Evolutionary conservation across 30 jellyfish, hydroid and myxozoan genomes (phyloP), one percentile per base, ranked within the genome.

Genomic region (Aurelia sp.): DNA sequence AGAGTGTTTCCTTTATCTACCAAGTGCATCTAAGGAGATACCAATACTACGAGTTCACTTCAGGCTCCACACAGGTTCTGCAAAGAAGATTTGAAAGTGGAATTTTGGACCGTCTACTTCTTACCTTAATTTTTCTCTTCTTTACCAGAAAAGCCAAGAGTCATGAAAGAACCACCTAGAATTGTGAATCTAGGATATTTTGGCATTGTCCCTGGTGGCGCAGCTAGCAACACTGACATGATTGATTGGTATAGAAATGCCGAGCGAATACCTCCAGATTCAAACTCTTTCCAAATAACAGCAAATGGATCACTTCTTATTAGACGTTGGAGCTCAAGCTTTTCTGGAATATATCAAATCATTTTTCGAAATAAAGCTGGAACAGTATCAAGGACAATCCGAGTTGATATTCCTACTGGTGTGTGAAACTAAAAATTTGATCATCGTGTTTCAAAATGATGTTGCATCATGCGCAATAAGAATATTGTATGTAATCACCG

Each of bases 181-280:
- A 41, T 60, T 22, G 8, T 13, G 58, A 44, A 33, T 3, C 87
- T 84, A 40, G 75, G 67, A 11, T 7, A 80, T 4, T 48, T 33
- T 30, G 82, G 87, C 57, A 11, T 84, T n/a, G 82, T 84, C 6
- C 64, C 87, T 3, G 21, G 31, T 15, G 93, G 93, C 7, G 31
- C 40, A 3, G 93, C 65, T 5, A 58, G 55, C n/a, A 69, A 69
- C 16, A 74, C 68, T 6, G 66, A 61, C 52, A 48, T 55, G 4
- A 55, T 73, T 21, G 75, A 84, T n/a, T 84, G 93, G 93, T 84
- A 84, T 76, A 59, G 81, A 20, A 84, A 84, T 73, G 93, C 93
- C 9, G 93, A 84, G 58, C 30, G 66, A 52, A 71, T 84, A 60
- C 30, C 22, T 19, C 48, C 66, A 8, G 41, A 41, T 15, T 16